Percentiles rank a stretch among this genome's conserved stretches.
Evolutionary conservation across 2,113 vertebrate genomes (phyloP).

Genomic region (Elgaria multicarinata): DNA sequence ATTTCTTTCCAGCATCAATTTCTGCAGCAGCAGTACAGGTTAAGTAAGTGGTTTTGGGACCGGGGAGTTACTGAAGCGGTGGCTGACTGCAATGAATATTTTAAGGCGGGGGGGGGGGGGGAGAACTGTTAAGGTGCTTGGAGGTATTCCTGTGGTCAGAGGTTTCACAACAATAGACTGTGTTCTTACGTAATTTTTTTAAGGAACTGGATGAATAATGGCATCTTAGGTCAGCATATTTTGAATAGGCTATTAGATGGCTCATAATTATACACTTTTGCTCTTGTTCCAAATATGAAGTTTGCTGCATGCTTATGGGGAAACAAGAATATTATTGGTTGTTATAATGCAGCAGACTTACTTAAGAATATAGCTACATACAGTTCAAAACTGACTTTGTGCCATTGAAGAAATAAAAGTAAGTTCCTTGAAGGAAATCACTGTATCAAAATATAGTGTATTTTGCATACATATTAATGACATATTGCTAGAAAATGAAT

Average conservation of each 20-base stretch:
- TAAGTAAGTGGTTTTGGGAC: conserved; percentile 44
- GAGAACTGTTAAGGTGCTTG: conserved; percentile 50
- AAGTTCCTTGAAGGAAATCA: neutral
- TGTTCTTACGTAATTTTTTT: conserved; percentile 63
- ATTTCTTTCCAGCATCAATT: conserved; percentile 38
- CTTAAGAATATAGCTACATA: conserved; percentile 12
- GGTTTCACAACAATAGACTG: conserved; percentile 53
- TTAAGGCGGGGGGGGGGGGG: conserved; percentile 11
- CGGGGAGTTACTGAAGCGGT: conserved; percentile 10
- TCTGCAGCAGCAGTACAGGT: conserved; percentile 45
- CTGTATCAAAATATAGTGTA: neutral
- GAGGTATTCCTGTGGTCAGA: conserved; percentile 42
- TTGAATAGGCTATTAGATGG: conserved; percentile 48
- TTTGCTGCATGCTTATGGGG: conserved; percentile 26
- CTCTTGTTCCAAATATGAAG: conserved; percentile 40
- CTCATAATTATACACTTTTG: conserved; percentile 23
- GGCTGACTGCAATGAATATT: conserved; percentile 44
- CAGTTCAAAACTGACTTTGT: conserved; percentile 41
- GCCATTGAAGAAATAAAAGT: neutral
- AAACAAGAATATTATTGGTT: conserved; percentile 40
- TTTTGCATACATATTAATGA: neutral
- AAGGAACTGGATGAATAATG: conserved; percentile 35
- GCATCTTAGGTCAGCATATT: conserved; percentile 46
- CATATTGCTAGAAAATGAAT: conserved; percentile 3
- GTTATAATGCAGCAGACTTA: conserved; percentile 63